Evolutionary conservation across 2,797 vertebrate genomes (phyloP), one percentile per base, ranked within the genome.

Genomic region (Pelochelys cantorii): DNA sequence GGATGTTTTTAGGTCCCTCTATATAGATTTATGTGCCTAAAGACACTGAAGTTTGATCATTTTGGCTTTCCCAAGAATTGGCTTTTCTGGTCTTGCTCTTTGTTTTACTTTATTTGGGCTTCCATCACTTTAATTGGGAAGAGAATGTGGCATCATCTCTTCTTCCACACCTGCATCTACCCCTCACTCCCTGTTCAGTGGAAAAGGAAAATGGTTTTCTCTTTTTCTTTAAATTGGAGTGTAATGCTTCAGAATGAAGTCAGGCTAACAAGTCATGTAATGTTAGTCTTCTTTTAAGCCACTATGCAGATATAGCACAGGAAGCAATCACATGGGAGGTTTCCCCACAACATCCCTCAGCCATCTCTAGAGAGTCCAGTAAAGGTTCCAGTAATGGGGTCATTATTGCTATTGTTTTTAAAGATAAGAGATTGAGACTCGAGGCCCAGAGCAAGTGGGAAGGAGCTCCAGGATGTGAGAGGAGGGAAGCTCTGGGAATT

Each of bases 41-140:
- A 84, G 48, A 79, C 15, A n/a, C 10, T 11, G 2, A 81, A 10
- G 75, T 4, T 56, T 0, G 1, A 27, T 8, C 90, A 53, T 75
- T 86, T 23, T 77, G 56, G 71, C 79, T 89, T 94, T 77, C 56
- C 71, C 59, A 7, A 88, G 0, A 59, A 31, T 52, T 86, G 87
- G 4, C n/a, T 60, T 12, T 1, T 9, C 81, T 84, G 13, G 3
- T 0, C 2, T 2, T 13, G 5, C 11, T 59, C 34, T 54, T 8
- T 15, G 10, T 34, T 34, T 34, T 27, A 13, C 22, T 57, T 59
- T 83, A 78, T 93, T 74, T 12, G 31, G 3, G 1, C 65, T 94
- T 65, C 15, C 54, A 37, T 84, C 87, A 3, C 10, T 81, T 94
- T 85, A 85, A 78, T 1, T 87, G 60, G 80, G 60, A 92, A 80